These are phyloP conservation scores for Perccottus glenii DNA, from an alignment of 2,113 vertebrate genomes.

Conservation along the genomic window DNA sequence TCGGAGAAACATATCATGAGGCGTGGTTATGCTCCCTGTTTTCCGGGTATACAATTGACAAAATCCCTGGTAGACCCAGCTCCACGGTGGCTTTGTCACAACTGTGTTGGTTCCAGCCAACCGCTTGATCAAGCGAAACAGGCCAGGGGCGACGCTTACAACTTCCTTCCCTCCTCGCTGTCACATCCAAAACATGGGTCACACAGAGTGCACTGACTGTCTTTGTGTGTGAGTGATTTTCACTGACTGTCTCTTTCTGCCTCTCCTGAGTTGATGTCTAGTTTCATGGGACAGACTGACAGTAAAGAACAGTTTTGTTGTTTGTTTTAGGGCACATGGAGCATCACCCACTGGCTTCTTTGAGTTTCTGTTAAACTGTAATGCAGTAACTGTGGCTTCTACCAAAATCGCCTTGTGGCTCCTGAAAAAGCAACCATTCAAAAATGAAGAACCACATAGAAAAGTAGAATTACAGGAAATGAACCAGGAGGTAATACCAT, in stretches of 20 bases:
- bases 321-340: conserved; percentile 43
- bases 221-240: conserved; percentile 21
- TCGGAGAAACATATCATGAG: conserved; percentile 11
- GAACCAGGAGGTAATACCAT: neutral
- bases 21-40: conserved; percentile 22
- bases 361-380: conserved; percentile 15
- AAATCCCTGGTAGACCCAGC: conserved; percentile 44
- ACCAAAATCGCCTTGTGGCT: no score
- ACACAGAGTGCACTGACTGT: conserved; percentile 53
- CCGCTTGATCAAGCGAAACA: conserved; percentile 61
- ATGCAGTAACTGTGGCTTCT: neutral
- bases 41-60: conserved; percentile 28
- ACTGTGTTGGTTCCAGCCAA: conserved; percentile 53
- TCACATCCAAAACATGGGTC: conserved; percentile 64
- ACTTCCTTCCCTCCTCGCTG: conserved; percentile 42
- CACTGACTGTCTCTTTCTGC: conserved; percentile 13
- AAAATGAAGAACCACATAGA: conserved; percentile 2
- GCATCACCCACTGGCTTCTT: conserved; percentile 24
- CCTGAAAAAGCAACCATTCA: conserved; percentile 15
- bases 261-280: conserved; percentile 8
- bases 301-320: conserved; percentile 37
- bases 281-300: conserved; percentile 19
- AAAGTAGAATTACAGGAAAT: conserved; percentile 1
- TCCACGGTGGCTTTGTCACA: conserved; percentile 48
- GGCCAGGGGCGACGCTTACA: conserved; percentile 54